phyloP scores from a whole-genome alignment of 2,113 vertebrate species.

The Ceratotherium simum region DNA sequence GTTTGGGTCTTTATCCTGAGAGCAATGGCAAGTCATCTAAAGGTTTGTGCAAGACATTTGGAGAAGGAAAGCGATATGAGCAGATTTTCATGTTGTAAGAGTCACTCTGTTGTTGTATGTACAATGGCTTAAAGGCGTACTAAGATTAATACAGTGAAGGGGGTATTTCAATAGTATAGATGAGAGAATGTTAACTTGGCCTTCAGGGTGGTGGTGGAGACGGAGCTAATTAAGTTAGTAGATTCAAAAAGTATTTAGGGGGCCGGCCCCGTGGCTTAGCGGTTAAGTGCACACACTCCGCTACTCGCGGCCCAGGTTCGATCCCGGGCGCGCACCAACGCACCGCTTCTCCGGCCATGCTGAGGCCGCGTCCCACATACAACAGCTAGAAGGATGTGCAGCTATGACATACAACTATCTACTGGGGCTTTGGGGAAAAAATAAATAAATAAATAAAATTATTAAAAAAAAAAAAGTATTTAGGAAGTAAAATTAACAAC shows the following conservation, averaged over 20 bases:
- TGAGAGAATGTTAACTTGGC: neutral
- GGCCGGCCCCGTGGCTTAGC: too few relatives aligned
- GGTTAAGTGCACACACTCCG: too few relatives aligned
- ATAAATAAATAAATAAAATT: too few relatives aligned
- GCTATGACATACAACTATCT: too few relatives aligned
- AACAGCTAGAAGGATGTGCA: too few relatives aligned
- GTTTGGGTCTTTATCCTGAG: neutral
- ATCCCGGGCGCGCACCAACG: too few relatives aligned
- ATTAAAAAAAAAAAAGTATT: slow-evolving; percentile 34
- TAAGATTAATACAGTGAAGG: neutral
- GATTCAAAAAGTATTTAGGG: neutral
- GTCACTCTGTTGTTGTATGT: neutral
- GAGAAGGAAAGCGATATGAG: neutral
- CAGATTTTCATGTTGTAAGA: neutral
- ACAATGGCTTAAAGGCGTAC: neutral
- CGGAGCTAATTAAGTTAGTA: neutral
- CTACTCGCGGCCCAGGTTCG: too few relatives aligned
- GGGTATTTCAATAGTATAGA: neutral
- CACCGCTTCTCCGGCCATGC: too few relatives aligned
- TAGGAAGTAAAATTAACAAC: neutral
- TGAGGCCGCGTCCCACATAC: too few relatives aligned
- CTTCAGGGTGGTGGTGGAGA: neutral
- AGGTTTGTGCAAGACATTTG: neutral
- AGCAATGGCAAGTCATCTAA: neutral
- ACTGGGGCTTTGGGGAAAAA: too few relatives aligned